Evolutionary conservation across 1,140 invertebrate species (phyloP).

Genomic region (Drosophila carrolli): DNA sequence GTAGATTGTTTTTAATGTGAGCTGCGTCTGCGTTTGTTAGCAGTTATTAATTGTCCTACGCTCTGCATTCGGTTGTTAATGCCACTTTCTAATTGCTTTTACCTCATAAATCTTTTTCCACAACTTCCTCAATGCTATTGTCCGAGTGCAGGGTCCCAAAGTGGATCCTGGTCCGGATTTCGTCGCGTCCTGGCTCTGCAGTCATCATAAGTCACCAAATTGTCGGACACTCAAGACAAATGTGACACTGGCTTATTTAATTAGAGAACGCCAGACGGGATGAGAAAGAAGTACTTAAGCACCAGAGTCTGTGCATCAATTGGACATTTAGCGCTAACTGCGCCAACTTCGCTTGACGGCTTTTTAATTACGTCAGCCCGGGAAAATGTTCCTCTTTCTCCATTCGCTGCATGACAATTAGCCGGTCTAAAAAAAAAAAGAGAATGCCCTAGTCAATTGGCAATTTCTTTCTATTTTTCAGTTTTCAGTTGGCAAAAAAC

Average conservation of each 20-base stretch:
- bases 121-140: constrained; percentile 17
- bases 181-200: constrained; percentile 53
- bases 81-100: constrained; percentile 80
- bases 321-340: constrained; percentile 70
- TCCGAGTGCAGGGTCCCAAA: constrained; percentile 2
- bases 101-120: constrained; percentile 73
- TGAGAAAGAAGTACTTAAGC: constrained; percentile 56
- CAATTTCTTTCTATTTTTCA: constrained; percentile 42
- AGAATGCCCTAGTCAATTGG: constrained; percentile 55
- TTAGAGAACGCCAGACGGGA: constrained; percentile 65
- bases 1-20: neutral
- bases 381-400: constrained; percentile 28
- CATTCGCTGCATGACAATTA: constrained; percentile 58
- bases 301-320: constrained; percentile 66
- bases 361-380: constrained; percentile 77
- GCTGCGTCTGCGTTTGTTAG: constrained; percentile 16
- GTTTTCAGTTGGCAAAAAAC: constrained; percentile 40
- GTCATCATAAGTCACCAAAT: constrained; percentile 79
- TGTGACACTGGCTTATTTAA: constrained; percentile 78
- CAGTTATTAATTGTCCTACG: constrained; percentile 61
- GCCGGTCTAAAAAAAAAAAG: constrained; percentile 58
- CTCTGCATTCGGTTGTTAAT: constrained; percentile 69
- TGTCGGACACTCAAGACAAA: constrained; percentile 77
- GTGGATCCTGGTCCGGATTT: constrained; percentile 8
- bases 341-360: constrained; percentile 69